Base-by-base conservation (phyloP, 1,140 invertebrate genomes). In the Drosophila suzukii region DNA sequence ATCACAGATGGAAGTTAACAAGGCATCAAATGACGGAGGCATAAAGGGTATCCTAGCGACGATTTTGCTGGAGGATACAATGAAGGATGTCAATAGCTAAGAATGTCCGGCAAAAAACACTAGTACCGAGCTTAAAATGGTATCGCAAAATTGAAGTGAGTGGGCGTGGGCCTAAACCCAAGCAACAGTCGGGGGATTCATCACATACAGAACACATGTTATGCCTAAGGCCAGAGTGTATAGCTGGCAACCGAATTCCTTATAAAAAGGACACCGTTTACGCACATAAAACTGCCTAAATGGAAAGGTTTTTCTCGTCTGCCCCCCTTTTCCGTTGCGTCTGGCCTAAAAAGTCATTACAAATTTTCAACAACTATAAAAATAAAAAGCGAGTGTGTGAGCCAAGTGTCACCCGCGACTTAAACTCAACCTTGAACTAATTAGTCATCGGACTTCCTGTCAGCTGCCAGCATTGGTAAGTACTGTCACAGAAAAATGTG, bases 21-120 rank as follows among this genome's bases (percentile, higher is more conserved):
- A 86, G 83, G 83, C 83, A 86, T 88, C 83, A 89, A 83, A 83
- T 89, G 83, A 83, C 75, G 66, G 75, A 39, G 56, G 53, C 73
- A 74, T 75, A 86, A 88, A 79, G 83, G 83, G 83, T 86, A 88
- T 86, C 83, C 83, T 86, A 86, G 83, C 83, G 83, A 86, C 83
- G 75, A 82, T 61, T 30, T 61, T 46, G 57, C 38, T 75, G 60
- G 58, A 58, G 62, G 55, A 63, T 58, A 68, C 60, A 39, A 75
- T 55, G 58, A 57, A 57, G 59, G 50, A 49, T 68, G 54, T 56
- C 41, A 75, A 71, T 27, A 27, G 24, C 60, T 66, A 44, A 56
- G 43, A 81, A 81, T 81, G 78, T 73, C 78, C 78, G 38, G 58
- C 54, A 55, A 53, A 81, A 81, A 47, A 66, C 55, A 53, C 61